Evolutionary conservation across 1,140 invertebrate genomes (phyloP).

Genomic region (Papilio machaon): DNA sequence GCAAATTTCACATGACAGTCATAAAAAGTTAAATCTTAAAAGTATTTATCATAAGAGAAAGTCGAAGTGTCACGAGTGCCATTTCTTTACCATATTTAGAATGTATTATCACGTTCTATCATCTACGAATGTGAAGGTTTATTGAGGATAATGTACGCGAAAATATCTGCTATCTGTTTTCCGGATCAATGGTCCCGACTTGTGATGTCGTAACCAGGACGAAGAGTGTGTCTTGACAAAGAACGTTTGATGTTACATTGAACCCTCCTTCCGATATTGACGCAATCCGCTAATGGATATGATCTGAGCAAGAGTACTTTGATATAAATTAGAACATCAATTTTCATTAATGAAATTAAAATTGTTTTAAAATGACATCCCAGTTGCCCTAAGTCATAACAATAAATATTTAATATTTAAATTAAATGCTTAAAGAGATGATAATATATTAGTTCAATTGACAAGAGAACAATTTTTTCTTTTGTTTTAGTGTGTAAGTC

Average conservation of each 20-base stretch:
- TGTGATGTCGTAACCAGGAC: conserved; percentile 15
- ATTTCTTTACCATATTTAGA: not conserved
- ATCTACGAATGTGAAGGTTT: not conserved
- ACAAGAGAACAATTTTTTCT: no score
- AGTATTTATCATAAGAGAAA: not conserved
- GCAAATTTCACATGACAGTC: no score
- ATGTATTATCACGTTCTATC: not conserved
- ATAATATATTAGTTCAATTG: no score
- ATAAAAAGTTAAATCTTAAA: not conserved
- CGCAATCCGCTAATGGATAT: conserved; percentile 8
- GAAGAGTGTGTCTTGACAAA: conserved; percentile 6
- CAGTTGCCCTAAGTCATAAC: no score
- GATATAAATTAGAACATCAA: not conserved
- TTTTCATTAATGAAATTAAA: not conserved
- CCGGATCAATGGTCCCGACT: conserved; percentile 10
- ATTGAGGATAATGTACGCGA: not conserved
- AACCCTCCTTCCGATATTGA: conserved; percentile 18
- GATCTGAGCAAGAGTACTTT: not conserved
- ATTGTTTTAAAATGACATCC: not conserved
- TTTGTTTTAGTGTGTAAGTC: not conserved
- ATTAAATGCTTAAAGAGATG: no score
- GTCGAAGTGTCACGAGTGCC: not conserved
- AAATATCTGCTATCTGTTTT: conserved; percentile 2
- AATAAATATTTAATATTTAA: no score
- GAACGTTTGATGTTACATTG: conserved; percentile 17